Evolutionary conservation across 2,797 vertebrate species (phyloP).

Genomic region (Hybognathus amarus): DNA sequence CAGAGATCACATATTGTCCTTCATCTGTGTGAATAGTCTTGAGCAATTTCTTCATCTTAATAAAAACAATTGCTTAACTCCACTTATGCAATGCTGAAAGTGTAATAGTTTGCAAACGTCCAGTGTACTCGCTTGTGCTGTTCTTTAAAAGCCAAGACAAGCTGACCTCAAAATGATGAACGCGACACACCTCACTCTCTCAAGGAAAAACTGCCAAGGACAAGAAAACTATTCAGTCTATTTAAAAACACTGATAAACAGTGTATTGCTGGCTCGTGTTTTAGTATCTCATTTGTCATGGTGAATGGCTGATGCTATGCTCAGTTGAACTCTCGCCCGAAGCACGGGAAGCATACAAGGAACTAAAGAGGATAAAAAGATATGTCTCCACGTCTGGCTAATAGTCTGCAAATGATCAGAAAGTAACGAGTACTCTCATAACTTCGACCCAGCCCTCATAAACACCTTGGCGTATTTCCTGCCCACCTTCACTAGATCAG

Average conservation of each 20-base stretch:
- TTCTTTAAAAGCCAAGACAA: slow-evolving; percentile 17
- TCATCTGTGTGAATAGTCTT: slow-evolving; percentile 36
- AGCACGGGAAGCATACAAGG: background rate
- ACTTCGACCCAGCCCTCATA: slow-evolving; percentile 73
- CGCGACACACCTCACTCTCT: slow-evolving; percentile 30
- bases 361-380: slow-evolving; percentile 12
- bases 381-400: slow-evolving; percentile 50
- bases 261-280: slow-evolving; percentile 1
- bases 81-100: slow-evolving; percentile 43
- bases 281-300: slow-evolving; percentile 28
- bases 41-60: slow-evolving; percentile 41
- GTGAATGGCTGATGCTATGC: slow-evolving; percentile 14
- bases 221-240: slow-evolving; percentile 45
- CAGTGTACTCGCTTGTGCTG: background rate
- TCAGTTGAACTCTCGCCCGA: slow-evolving; percentile 4
- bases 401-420: slow-evolving; percentile 53
- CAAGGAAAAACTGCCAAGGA: slow-evolving; percentile 36
- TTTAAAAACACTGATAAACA: slow-evolving; percentile 48
- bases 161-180: slow-evolving; percentile 38
- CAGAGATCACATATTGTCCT: slow-evolving; percentile 37
- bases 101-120: slow-evolving; percentile 15
- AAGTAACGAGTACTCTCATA: slow-evolving; percentile 67
- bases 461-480: slow-evolving; percentile 81
- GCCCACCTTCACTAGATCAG: slow-evolving; percentile 74
- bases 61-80: slow-evolving; percentile 34